A percentile compares a stretch with the other conserved stretches of the same genome.
Conservation (phyloP, 2,113 vertebrate genomes). For the Chroicocephalus ridibundus region DNA sequence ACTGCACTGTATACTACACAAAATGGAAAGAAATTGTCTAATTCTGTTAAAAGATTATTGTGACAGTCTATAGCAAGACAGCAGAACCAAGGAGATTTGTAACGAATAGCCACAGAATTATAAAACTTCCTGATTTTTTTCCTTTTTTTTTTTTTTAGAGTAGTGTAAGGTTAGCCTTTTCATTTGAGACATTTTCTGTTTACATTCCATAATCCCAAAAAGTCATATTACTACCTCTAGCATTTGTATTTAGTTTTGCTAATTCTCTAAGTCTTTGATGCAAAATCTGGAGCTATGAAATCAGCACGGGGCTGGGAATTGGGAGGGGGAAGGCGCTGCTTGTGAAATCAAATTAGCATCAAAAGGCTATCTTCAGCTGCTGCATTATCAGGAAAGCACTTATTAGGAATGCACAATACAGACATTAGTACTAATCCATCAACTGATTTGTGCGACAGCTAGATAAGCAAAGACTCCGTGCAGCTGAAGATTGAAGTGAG, state of each 20-base stretch:
- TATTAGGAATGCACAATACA: not conserved
- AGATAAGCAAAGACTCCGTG: not conserved
- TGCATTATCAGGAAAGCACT: not conserved
- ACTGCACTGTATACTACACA: not conserved
- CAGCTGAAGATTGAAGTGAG: not conserved
- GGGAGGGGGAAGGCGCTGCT: not conserved
- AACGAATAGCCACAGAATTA: not conserved
- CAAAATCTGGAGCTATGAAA: not conserved
- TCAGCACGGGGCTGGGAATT: not conserved
- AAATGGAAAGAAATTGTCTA: not conserved
- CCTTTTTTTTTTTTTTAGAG: not conserved
- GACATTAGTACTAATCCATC: not conserved
- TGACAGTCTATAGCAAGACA: not conserved
- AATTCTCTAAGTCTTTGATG: not conserved
- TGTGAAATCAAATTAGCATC: not conserved
- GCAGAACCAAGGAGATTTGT: not conserved
- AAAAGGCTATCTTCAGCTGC: not conserved
- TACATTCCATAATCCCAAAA: conserved; percentile 35
- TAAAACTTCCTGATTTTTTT: not conserved
- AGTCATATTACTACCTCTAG: conserved; percentile 65
- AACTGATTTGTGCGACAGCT: not conserved
- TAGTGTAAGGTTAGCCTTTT: conserved; percentile 11
- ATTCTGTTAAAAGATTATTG: not conserved
- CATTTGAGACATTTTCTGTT: conserved; percentile 14
- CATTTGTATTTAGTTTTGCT: not conserved